Percentiles rank a stretch among this genome's conserved stretches.
These are phyloP conservation scores for Auanema freiburgensis DNA, from an alignment of 2,888 invertebrate genomes.

Conservation along the genomic window DNA sequence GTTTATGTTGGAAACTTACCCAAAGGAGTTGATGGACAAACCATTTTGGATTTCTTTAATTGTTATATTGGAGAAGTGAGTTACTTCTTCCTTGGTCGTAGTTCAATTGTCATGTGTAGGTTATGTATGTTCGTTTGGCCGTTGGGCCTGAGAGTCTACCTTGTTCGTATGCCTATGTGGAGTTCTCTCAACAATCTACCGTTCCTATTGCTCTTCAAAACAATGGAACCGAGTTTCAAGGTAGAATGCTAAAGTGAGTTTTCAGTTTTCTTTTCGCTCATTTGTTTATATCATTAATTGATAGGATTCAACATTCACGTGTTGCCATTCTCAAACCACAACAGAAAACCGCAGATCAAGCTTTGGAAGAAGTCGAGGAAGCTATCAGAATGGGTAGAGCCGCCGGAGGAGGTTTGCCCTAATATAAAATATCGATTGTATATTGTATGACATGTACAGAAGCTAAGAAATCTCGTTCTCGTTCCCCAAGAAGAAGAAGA, in stretches of 20 bases:
- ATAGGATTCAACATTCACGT: constrained; percentile 81
- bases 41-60: constrained; percentile 84
- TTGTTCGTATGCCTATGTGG: constrained; percentile 79
- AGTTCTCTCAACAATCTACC: constrained; percentile 88
- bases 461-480: constrained; percentile 23
- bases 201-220: constrained; percentile 81
- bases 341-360: constrained; percentile 91
- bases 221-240: constrained; percentile 78
- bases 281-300: constrained; percentile 18
- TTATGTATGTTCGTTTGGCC: constrained; percentile 90
- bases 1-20: constrained; percentile 80
- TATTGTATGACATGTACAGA: constrained; percentile 9
- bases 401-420: constrained; percentile 16
- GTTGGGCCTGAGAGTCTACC: constrained; percentile 74
- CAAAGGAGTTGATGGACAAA: constrained; percentile 72
- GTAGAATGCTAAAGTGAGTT: constrained; percentile 70
- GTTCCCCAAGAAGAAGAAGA: constrained; percentile 40
- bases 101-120: constrained; percentile 68
- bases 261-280: not conserved
- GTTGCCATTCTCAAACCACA: constrained; percentile 85
- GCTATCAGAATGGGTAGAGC: constrained; percentile 79
- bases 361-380: constrained; percentile 91
- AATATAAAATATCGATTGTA: not conserved
- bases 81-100: not conserved
- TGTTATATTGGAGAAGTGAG: constrained; percentile 61